Evolutionary conservation across 2,888 invertebrate species (phyloP).

Genomic region (Seira musarum): DNA sequence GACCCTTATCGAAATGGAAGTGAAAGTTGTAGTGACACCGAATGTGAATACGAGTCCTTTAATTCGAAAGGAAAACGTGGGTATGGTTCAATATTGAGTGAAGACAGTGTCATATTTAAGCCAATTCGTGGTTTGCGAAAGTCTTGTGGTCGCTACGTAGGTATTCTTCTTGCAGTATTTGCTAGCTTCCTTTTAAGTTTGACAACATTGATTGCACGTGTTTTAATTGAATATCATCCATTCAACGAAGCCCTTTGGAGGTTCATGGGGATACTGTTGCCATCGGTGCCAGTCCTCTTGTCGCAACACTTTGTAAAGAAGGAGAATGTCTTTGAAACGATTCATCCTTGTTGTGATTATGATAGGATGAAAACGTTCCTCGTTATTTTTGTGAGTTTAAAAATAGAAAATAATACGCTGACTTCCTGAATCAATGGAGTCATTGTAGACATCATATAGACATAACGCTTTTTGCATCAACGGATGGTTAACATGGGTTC

Average conservation of each 20-base stretch:
- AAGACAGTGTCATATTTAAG: background rate
- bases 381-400: constrained; percentile 58
- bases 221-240: constrained; percentile 62
- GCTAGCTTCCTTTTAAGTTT: constrained; percentile 56
- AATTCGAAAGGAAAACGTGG: background rate
- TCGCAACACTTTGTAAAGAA: constrained; percentile 41
- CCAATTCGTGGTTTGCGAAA: background rate
- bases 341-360: constrained; percentile 32
- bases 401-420: too few relatives aligned
- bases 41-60: too few relatives aligned
- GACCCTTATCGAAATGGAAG: constrained; percentile 24
- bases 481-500: too few relatives aligned
- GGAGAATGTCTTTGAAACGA: constrained; percentile 54
- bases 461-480: too few relatives aligned
- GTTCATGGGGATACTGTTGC: constrained; percentile 62
- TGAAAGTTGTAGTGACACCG: background rate
- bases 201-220: constrained; percentile 59
- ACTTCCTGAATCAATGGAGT: too few relatives aligned
- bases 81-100: background rate
- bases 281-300: constrained; percentile 58
- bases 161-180: constrained; percentile 57
- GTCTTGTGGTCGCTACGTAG: constrained; percentile 39
- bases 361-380: constrained; percentile 54
- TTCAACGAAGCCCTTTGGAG: constrained; percentile 64
- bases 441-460: too few relatives aligned